Evolutionary conservation across 2,113 vertebrate species (phyloP).

Genomic region (Ovis aries): DNA sequence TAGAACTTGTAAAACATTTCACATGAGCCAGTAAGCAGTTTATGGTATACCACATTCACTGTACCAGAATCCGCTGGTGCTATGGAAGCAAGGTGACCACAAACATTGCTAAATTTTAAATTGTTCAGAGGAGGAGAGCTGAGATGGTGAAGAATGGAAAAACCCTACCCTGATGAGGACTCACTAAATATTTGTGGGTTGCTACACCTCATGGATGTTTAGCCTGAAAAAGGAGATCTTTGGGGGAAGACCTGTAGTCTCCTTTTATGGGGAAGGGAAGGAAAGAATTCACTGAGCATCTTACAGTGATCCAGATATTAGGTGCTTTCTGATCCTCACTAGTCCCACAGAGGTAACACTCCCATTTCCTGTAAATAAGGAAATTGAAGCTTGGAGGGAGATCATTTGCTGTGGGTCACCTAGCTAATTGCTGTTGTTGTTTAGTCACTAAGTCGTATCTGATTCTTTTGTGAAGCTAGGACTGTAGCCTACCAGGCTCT

Average conservation of each 20-base stretch:
- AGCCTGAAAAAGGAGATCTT: neutral
- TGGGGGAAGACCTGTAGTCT: neutral
- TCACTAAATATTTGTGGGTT: neutral
- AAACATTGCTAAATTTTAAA: neutral
- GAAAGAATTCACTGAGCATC: neutral
- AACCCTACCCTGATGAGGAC: neutral
- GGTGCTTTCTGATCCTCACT: neutral
- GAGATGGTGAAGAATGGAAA: neutral
- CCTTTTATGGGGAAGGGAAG: neutral
- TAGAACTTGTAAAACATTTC: neutral
- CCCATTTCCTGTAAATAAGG: neutral
- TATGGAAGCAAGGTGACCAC: neutral
- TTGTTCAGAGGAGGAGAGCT: neutral
- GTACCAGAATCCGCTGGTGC: neutral
- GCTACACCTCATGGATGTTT: neutral
- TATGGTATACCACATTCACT: neutral
- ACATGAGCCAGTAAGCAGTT: neutral
- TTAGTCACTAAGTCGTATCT: neutral
- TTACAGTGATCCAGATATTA: neutral
- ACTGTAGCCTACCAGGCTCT: neutral
- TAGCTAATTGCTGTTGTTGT: neutral
- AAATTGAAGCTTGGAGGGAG: neutral
- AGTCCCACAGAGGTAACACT: neutral
- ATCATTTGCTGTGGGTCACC: neutral
- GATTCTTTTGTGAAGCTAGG: neutral